These are phyloP conservation scores for Tetramorium simillimum DNA, from an alignment of 1,140 invertebrate genomes.

Conservation along the genomic window DNA sequence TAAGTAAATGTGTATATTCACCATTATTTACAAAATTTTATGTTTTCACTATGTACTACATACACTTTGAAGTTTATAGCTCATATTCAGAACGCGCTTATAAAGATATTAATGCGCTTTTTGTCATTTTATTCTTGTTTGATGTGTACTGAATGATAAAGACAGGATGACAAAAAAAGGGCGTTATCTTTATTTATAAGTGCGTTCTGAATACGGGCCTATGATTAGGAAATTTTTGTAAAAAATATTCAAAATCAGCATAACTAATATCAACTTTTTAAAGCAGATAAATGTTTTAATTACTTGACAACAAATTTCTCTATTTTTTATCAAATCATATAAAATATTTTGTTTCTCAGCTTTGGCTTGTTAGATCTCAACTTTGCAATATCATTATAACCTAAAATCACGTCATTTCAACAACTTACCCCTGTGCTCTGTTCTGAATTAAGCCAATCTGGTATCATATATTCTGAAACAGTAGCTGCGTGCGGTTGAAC, in stretches of 20 bases:
- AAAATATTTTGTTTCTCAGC: background rate
- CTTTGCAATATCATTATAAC: conserved; percentile 84
- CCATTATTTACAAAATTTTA: background rate
- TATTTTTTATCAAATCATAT: too few species aligned
- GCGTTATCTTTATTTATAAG: too few species aligned
- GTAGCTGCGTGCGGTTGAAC: conserved; percentile 49
- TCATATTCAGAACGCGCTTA: too few species aligned
- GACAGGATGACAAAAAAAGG: too few species aligned
- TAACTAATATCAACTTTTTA: background rate
- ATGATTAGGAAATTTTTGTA: background rate
- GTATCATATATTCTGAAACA: conserved; percentile 53
- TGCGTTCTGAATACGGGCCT: too few species aligned
- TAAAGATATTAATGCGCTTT: too few species aligned
- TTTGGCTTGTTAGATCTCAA: conserved; percentile 34
- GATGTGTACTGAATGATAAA: too few species aligned
- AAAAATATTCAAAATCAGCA: background rate
- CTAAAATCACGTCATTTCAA: conserved; percentile 62
- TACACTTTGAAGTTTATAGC: background rate
- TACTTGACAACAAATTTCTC: too few species aligned
- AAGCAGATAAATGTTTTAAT: background rate
- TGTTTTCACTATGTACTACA: background rate
- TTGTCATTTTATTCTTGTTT: too few species aligned
- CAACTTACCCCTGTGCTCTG: conserved; percentile 91
- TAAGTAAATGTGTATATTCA: background rate
- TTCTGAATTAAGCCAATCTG: conserved; percentile 89